These are phyloP conservation scores for Onchidella celtica DNA, from an alignment of 2,888 invertebrate species.

Conservation along the genomic window DNA sequence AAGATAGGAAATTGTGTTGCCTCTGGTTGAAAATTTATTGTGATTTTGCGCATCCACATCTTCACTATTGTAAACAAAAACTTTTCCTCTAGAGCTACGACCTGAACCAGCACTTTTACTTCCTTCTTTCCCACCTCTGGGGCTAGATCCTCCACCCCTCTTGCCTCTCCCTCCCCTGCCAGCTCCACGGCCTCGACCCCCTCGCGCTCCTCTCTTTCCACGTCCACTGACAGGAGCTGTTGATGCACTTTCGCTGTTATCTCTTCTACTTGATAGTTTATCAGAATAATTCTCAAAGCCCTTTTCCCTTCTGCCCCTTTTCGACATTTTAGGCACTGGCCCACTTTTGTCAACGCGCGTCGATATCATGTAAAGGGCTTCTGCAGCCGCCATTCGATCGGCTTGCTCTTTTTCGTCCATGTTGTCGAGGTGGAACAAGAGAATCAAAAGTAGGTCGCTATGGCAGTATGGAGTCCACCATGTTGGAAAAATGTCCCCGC, in stretches of 20 bases:
- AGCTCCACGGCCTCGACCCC: slow-evolving; percentile 10
- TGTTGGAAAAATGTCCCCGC: slow-evolving; percentile 25
- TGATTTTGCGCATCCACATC: too few species aligned
- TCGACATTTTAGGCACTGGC: background rate
- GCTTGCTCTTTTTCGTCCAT: slow-evolving; percentile 55
- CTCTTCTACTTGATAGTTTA: background rate
- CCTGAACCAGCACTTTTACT: background rate
- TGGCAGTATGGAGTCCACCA: slow-evolving; percentile 43
- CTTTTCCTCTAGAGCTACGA: background rate
- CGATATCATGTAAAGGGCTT: slow-evolving; percentile 51
- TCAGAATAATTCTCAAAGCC: slow-evolving; percentile 8
- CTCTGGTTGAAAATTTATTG: too few species aligned
- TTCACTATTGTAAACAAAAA: too few species aligned
- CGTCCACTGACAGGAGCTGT: slow-evolving; percentile 35
- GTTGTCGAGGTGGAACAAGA: slow-evolving; percentile 41
- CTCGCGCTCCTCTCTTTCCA: slow-evolving; percentile 12
- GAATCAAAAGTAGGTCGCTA: slow-evolving; percentile 44
- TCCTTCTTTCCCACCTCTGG: slow-evolving; percentile 17
- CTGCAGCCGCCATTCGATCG: slow-evolving; percentile 53
- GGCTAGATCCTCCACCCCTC: slow-evolving; percentile 8
- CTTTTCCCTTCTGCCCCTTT: slow-evolving; percentile 26
- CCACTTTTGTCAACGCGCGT: slow-evolving; percentile 42
- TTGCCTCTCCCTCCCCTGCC: background rate
- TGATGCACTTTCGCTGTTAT: background rate
- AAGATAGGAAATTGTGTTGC: too few species aligned